phyloP scores from a whole-genome alignment of 1,140 invertebrate genomes.

The Radopholus similis region DNA sequence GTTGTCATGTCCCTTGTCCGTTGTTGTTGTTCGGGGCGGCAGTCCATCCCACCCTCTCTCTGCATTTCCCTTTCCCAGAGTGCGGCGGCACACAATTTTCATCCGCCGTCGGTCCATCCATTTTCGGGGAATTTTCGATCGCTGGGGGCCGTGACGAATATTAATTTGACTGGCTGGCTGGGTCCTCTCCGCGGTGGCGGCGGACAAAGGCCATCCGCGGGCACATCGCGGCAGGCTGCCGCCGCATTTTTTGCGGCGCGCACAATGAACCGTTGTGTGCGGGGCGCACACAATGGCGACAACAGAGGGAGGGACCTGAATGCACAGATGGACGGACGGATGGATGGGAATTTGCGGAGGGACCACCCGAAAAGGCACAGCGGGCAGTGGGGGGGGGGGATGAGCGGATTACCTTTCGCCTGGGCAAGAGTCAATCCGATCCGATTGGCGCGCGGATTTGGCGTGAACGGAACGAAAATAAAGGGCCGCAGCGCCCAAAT shows the following conservation, averaged over 20 bases:
- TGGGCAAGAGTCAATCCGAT: background rate
- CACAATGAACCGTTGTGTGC: conserved; percentile 1
- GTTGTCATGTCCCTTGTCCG: no score
- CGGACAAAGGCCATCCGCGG: background rate
- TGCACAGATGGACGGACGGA: background rate
- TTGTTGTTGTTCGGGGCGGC: no score
- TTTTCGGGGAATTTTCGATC: background rate
- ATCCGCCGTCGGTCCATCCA: no score
- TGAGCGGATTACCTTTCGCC: background rate
- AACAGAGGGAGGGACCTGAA: no score
- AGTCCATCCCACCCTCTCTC: background rate
- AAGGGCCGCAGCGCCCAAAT: background rate
- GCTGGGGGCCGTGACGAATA: conserved; percentile 11
- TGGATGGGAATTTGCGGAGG: background rate
- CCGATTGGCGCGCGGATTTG: background rate
- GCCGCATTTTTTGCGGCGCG: background rate
- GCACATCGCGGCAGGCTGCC: background rate
- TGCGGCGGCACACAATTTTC: background rate
- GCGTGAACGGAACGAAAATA: background rate
- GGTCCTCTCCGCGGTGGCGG: background rate
- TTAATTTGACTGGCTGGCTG: conserved; percentile 3
- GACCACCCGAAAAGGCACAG: background rate
- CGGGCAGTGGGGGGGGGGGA: background rate
- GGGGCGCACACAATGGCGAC: no score
- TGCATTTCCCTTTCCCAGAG: background rate